A percentile compares a stretch with the other conserved stretches of the same genome.
phyloP scores from a whole-genome alignment of 2,797 vertebrate species.

The Kryptopterus vitreolus region DNA sequence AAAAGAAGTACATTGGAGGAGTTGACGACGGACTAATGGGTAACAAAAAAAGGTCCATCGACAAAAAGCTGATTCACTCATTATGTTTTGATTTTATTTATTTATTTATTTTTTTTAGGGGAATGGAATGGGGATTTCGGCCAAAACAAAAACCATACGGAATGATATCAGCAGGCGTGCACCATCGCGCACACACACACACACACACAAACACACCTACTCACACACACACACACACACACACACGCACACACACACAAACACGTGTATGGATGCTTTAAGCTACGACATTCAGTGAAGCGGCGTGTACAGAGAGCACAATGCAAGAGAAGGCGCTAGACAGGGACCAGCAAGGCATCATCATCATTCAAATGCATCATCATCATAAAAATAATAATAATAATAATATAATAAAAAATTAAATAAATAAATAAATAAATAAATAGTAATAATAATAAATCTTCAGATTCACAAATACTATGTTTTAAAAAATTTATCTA shows the following conservation, averaged over 20 bases:
- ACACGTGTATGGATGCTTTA: constrained; percentile 39
- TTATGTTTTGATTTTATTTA: constrained; percentile 50
- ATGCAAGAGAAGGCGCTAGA: constrained; percentile 42
- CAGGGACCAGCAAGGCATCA: constrained; percentile 33
- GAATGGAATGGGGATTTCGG: constrained; percentile 54
- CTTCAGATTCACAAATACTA: not conserved
- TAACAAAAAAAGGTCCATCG: constrained; percentile 60
- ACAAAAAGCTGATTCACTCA: constrained; percentile 59
- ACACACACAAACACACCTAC: not conserved
- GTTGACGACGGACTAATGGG: constrained; percentile 77
- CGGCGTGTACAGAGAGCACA: constrained; percentile 36
- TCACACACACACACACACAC: constrained; percentile 31
- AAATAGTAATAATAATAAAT: not conserved
- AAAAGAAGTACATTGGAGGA: constrained; percentile 72
- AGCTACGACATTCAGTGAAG: constrained; percentile 42
- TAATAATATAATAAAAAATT: no score
- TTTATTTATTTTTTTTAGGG: constrained; percentile 20
- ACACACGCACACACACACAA: constrained; percentile 13
- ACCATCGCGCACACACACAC: constrained; percentile 38
- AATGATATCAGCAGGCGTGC: constrained; percentile 55
- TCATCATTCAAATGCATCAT: constrained; percentile 21
- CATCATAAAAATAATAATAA: not conserved
- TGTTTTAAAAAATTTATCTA: not conserved
- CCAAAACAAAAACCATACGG: constrained; percentile 37
- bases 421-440: not conserved